phyloP scores from a whole-genome alignment of 1,140 invertebrate genomes.

The Drosophila mayri region DNA sequence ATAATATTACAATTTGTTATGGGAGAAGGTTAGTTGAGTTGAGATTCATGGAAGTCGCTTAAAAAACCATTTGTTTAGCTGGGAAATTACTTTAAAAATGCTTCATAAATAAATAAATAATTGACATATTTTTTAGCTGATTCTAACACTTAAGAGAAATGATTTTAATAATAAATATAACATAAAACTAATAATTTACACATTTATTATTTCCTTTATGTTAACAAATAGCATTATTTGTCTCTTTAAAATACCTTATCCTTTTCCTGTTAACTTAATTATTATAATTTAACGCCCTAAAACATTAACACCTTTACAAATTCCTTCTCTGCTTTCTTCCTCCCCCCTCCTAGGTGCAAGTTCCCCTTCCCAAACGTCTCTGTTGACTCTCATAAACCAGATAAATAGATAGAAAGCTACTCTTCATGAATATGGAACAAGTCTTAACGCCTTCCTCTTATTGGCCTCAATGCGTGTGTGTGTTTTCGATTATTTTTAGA shows the following conservation, averaged over 20 bases:
- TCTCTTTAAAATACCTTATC: background rate
- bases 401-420: constrained; percentile 8
- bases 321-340: background rate
- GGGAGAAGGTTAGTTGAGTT: background rate
- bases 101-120: background rate
- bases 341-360: no score
- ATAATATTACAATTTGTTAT: background rate
- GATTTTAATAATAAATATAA: background rate
- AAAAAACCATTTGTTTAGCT: background rate
- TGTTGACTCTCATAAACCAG: constrained; percentile 28
- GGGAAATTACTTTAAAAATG: background rate
- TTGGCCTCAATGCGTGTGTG: constrained; percentile 3
- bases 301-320: background rate
- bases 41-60: background rate
- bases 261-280: background rate
- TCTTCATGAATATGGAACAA: constrained; percentile 10
- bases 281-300: background rate
- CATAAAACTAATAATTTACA: background rate
- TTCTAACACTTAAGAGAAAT: background rate
- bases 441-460: constrained; percentile 33
- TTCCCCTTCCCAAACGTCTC: background rate
- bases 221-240: background rate
- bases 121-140: no score
- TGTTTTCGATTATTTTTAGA: constrained; percentile 44
- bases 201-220: background rate